These are phyloP conservation scores for Galerucella nymphaeae DNA, from an alignment of 2,888 invertebrate genomes.

Conservation along the genomic window DNA sequence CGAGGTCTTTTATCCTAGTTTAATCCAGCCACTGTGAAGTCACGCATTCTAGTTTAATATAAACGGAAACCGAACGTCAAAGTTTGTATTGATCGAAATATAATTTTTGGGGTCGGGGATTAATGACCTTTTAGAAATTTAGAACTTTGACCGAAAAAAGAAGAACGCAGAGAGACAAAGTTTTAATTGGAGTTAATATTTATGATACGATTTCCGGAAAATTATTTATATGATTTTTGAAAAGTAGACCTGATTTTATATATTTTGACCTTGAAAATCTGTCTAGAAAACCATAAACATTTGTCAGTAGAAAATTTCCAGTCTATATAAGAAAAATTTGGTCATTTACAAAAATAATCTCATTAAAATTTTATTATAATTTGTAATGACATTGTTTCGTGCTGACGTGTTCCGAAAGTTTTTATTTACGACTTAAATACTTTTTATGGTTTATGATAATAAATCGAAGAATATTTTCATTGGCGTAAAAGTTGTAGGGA, in stretches of 20 bases:
- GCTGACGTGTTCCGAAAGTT: background rate
- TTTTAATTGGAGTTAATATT: constrained; percentile 7
- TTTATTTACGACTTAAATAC: background rate
- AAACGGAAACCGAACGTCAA: constrained; percentile 26
- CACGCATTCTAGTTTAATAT: constrained; percentile 26
- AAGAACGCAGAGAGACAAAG: background rate
- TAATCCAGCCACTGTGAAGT: constrained; percentile 7
- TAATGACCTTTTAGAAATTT: constrained; percentile 30
- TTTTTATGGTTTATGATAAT: background rate
- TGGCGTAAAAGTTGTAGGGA: background rate
- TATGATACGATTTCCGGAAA: background rate
- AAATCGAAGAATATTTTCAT: background rate
- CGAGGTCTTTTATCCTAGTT: background rate
- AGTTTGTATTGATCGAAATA: constrained; percentile 30
- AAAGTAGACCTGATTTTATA: too few species aligned
- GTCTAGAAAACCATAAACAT: too few species aligned
- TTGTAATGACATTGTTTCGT: background rate
- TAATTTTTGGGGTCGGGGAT: constrained; percentile 31
- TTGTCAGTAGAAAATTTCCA: background rate
- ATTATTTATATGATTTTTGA: too few species aligned
- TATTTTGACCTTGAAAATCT: background rate
- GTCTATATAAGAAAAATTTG: background rate
- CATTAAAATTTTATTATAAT: constrained; percentile 2
- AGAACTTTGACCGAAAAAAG: background rate
- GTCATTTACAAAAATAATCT: constrained; percentile 1